phyloP scores from a whole-genome alignment of 2,113 vertebrate species.

The Channa maculata region DNA sequence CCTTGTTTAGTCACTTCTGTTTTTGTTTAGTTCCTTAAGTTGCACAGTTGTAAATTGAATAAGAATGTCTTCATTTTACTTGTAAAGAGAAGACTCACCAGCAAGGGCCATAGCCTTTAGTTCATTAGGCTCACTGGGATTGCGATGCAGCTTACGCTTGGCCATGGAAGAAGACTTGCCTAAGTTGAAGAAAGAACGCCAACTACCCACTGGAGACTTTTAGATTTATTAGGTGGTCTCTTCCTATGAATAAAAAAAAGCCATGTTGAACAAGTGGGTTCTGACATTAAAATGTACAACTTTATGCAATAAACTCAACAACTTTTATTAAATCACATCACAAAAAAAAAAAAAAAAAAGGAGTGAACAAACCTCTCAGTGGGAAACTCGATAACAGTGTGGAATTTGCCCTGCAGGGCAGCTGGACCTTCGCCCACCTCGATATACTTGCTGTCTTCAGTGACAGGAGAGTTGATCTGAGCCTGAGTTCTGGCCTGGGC shows the following conservation, averaged over 20 bases:
- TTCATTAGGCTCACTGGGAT: slow-evolving; percentile 95
- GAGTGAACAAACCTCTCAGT: slow-evolving; percentile 89
- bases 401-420: slow-evolving; percentile 96
- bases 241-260: slow-evolving; percentile 79
- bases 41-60: neutral
- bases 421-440: slow-evolving; percentile 98
- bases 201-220: slow-evolving; percentile 97
- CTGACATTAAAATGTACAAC: too few species aligned
- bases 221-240: slow-evolving; percentile 93
- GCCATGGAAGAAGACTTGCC: slow-evolving; percentile 93
- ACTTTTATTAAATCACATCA: neutral
- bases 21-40: too few species aligned
- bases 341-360: neutral
- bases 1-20: neutral
- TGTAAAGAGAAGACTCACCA: slow-evolving; percentile 78
- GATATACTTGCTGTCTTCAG: slow-evolving; percentile 96
- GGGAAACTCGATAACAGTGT: slow-evolving; percentile 97
- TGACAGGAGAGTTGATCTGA: slow-evolving; percentile 94
- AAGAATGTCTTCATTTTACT: neutral
- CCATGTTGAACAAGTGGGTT: neutral
- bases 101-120: slow-evolving; percentile 94
- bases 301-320: too few species aligned
- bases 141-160: slow-evolving; percentile 95
- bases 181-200: slow-evolving; percentile 98
- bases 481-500: slow-evolving; percentile 96